Percentiles rank a stretch among this genome's conserved stretches.
Evolutionary conservation across 2,113 vertebrate genomes (phyloP).

Genomic region (Apistogramma diplotaenia): DNA sequence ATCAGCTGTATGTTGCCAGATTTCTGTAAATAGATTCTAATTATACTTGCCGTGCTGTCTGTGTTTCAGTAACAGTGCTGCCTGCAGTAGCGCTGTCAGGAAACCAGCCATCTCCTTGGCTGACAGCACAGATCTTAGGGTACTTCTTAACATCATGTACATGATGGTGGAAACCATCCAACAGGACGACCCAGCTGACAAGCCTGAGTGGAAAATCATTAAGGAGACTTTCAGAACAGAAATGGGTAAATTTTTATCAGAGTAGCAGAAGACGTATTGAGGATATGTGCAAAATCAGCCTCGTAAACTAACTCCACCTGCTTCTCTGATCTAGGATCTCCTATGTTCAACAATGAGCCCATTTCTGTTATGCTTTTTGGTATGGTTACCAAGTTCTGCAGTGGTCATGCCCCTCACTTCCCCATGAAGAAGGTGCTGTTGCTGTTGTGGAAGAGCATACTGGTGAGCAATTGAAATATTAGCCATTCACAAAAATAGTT

Average conservation of each 20-base stretch:
- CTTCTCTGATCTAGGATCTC: slow-evolving; percentile 78
- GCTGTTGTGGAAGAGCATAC: slow-evolving; percentile 92
- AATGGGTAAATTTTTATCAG: slow-evolving; percentile 79
- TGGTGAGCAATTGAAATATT: slow-evolving; percentile 80
- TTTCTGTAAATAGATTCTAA: not conserved
- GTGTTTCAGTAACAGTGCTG: slow-evolving; percentile 88
- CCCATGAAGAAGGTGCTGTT: slow-evolving; percentile 97
- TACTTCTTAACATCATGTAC: slow-evolving; percentile 98
- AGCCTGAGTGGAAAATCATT: slow-evolving; percentile 87
- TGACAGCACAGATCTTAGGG: slow-evolving; percentile 96
- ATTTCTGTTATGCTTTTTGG: slow-evolving; percentile 96
- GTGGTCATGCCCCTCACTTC: slow-evolving; percentile 94
- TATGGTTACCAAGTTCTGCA: slow-evolving; percentile 98
- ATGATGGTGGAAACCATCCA: slow-evolving; percentile 93
- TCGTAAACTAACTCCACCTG: not conserved
- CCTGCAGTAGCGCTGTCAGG: slow-evolving; percentile 93
- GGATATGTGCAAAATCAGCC: not conserved
- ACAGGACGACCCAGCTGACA: slow-evolving; percentile 88
- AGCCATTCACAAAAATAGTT: not conserved
- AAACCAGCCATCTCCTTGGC: slow-evolving; percentile 98
- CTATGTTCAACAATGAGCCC: slow-evolving; percentile 91
- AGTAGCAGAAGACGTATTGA: not conserved
- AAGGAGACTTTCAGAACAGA: slow-evolving; percentile 92
- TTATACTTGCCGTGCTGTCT: not conserved
- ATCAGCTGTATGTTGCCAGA: not conserved